A percentile compares a stretch with the other conserved stretches of the same genome.
phyloP scores from a whole-genome alignment of 2,888 invertebrate genomes.

The Ethmia dodecea region DNA sequence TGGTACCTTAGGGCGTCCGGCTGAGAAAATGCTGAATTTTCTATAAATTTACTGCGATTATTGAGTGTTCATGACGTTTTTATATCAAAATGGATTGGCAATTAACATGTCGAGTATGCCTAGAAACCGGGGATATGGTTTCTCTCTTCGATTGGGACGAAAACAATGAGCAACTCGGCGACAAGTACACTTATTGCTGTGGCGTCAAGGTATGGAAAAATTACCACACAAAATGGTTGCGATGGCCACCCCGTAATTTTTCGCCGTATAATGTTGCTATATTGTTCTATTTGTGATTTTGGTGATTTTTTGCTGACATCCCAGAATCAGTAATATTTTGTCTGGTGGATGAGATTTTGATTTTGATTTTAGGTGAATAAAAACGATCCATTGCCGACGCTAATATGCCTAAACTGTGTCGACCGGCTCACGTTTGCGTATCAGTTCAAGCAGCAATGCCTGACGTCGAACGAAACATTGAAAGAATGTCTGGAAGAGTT shows the following conservation, averaged over 20 bases:
- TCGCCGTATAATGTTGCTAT: constrained; percentile 74
- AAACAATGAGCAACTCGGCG: constrained; percentile 73
- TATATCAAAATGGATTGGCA: constrained; percentile 69
- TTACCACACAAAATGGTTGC: constrained; percentile 74
- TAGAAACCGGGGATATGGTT: constrained; percentile 72
- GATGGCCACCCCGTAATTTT: constrained; percentile 75
- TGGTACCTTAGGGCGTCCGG: constrained; percentile 51
- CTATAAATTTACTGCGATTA: constrained; percentile 28
- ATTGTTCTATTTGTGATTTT: constrained; percentile 55
- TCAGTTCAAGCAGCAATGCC: constrained; percentile 70
- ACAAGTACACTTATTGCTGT: constrained; percentile 69
- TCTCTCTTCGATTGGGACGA: constrained; percentile 75
- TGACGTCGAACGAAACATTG: constrained; percentile 65
- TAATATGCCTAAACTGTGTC: constrained; percentile 70
- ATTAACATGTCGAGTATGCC: constrained; percentile 71
- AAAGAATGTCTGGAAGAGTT: constrained; percentile 71
- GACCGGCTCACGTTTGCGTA: constrained; percentile 67
- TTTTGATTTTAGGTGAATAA: constrained; percentile 55
- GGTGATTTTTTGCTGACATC: constrained; percentile 67
- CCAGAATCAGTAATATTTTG: constrained; percentile 35
- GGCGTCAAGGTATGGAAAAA: constrained; percentile 71
- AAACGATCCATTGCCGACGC: constrained; percentile 65
- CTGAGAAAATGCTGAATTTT: constrained; percentile 36
- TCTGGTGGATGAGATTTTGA: constrained; percentile 3
- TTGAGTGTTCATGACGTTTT: constrained; percentile 16